Evolutionary conservation across 2,113 vertebrate genomes (phyloP).

Genomic region (Bothrops jararaca): DNA sequence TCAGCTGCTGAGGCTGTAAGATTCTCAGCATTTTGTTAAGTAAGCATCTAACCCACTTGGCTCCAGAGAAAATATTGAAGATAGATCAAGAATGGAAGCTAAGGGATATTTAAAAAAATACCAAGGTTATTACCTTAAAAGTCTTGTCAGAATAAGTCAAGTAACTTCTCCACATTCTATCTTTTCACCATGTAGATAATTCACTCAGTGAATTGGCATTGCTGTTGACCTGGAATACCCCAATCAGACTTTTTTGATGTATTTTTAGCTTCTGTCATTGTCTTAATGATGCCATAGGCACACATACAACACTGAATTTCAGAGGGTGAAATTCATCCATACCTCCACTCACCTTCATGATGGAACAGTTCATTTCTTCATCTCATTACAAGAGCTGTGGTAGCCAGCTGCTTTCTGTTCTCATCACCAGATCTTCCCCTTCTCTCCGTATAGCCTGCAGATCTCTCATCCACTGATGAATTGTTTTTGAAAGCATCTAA

Average conservation of each 20-base stretch:
- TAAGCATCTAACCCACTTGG: conserved; percentile 22
- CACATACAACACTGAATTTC: neutral
- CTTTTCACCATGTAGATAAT: neutral
- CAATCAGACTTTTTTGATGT: neutral
- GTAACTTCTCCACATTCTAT: neutral
- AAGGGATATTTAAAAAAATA: neutral
- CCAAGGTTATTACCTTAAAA: conserved; percentile 1
- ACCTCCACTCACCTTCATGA: neutral
- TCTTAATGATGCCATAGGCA: neutral
- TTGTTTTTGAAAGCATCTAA: neutral
- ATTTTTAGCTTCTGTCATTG: neutral
- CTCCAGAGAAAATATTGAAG: conserved; percentile 21
- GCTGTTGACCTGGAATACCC: neutral
- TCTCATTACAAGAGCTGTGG: neutral
- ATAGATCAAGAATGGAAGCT: neutral
- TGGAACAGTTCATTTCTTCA: neutral
- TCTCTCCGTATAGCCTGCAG: too few relatives aligned
- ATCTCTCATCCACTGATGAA: neutral
- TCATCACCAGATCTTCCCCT: neutral
- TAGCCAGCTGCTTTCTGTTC: neutral
- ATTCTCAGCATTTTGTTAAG: conserved; percentile 19
- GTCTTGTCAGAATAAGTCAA: neutral
- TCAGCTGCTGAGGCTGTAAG: conserved; percentile 16
- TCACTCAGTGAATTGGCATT: neutral
- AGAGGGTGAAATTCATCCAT: neutral